These are phyloP conservation scores for Drosophila tsacasi DNA, from an alignment of 1,140 invertebrate species.

Conservation along the genomic window DNA sequence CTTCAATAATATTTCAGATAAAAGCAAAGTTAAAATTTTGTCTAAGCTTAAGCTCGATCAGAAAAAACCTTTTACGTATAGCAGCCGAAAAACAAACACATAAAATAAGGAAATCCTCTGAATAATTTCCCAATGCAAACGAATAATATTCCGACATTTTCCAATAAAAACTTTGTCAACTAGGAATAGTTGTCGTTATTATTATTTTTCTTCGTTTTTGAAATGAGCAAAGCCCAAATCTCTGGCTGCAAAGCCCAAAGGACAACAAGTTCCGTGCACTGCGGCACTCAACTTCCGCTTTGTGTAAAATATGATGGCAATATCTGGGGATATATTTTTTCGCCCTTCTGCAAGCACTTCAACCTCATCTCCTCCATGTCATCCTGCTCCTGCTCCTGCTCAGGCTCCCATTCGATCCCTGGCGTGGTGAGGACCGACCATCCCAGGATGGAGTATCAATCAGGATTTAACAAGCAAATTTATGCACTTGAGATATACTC, in stretches of 20 bases:
- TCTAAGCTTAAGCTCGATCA: neutral
- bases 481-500: slow-evolving; percentile 69
- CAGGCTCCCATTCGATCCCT: slow-evolving; percentile 7
- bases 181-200: slow-evolving; percentile 9
- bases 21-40: neutral
- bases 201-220: neutral
- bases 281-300: slow-evolving; percentile 22
- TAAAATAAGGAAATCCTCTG: neutral
- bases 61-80: slow-evolving; percentile 1
- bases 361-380: neutral
- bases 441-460: slow-evolving; percentile 73
- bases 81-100: neutral
- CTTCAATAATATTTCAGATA: neutral
- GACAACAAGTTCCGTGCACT: slow-evolving; percentile 12
- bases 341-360: neutral
- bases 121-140: slow-evolving; percentile 12
- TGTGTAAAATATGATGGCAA: slow-evolving; percentile 39
- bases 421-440: slow-evolving; percentile 21
- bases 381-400: neutral
- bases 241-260: slow-evolving; percentile 12
- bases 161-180: slow-evolving; percentile 7
- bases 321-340: slow-evolving; percentile 30
- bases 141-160: slow-evolving; percentile 1
- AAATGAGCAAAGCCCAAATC: slow-evolving; percentile 9
- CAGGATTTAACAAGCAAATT: slow-evolving; percentile 80